Evolutionary conservation across 2,797 vertebrate species (phyloP), one percentile per base, ranked within the genome.

Genomic region (Fundulus diaphanus): DNA sequence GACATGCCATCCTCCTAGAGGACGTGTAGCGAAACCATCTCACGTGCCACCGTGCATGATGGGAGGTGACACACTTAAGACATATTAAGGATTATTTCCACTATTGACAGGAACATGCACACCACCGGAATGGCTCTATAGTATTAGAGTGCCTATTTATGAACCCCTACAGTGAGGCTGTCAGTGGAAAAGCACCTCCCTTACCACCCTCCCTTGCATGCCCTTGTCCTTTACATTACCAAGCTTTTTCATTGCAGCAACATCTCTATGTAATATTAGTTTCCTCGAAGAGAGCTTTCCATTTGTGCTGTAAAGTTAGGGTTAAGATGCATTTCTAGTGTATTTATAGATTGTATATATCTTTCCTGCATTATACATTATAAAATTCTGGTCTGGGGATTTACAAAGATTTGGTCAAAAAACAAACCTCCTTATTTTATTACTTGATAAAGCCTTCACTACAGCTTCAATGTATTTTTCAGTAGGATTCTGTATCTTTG

Each of bases 41-140:
- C 68, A 78, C 27, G 46, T 84, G 80, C 13, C 33, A 7, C 33
- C 9, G 24, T 35, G 35, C 51, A 74, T 70, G 63, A 24, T 16
- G 0, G 35, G 42, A 79, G 59, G 46, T 78, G 84, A 86, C 79
- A 82, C 78, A 81, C 72, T 85, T 80, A 65, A 49, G 59, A 82
- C 80, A 88, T 86, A 74, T 84, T 54, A 68, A 56, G 52, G 48
- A 85, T 79, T 68, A 29, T 29, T 70, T 31, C 22, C 29, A 27
- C 1, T 11, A 66, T 40, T 40, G 44, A 57, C n/a, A 67, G 33
- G 51, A 46, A 69, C 24, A 40, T 12, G 48, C 40, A 40, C 0
- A 0, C n/a, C 48, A 33, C 3, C 20, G 4, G 29, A 80, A 56
- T 31, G 31, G 22, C 29, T 71, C 20, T 46, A 20, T 40, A 78